A percentile compares a stretch with the other conserved stretches of the same genome.
Evolutionary conservation across 92 coral and sea anemone species (phyloP).

Genomic region (Epizoanthus scotinus): DNA sequence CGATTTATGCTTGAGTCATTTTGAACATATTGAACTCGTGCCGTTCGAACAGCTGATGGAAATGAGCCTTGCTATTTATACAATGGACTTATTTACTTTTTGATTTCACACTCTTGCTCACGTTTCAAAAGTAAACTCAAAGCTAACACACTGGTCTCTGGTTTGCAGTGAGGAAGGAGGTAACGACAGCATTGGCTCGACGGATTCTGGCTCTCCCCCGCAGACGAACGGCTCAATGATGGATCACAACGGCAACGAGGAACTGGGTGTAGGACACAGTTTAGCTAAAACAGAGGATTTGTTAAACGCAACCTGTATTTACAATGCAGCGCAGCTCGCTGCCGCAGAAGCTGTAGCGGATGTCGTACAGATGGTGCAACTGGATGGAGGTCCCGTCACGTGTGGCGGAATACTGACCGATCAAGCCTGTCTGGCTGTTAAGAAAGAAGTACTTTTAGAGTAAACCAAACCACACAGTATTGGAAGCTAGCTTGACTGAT

Average conservation of each 20-base stretch:
- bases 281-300: constrained; percentile 34
- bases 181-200: constrained; percentile 5
- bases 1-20: constrained; percentile 6
- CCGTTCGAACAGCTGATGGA: constrained; percentile 50
- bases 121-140: constrained; percentile 54
- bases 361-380: constrained; percentile 35
- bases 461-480: neutral
- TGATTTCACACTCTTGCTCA: constrained; percentile 45
- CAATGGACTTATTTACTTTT: constrained; percentile 51
- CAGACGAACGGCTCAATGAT: constrained; percentile 10
- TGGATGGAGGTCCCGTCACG: constrained; percentile 16
- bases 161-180: constrained; percentile 31
- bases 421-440: constrained; percentile 41
- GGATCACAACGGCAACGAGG: constrained; percentile 32
- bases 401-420: constrained; percentile 42
- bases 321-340: constrained; percentile 35
- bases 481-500: constrained; percentile 5
- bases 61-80: constrained; percentile 46
- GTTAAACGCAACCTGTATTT: constrained; percentile 30
- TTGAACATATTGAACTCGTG: constrained; percentile 1
- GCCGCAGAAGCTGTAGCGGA: constrained; percentile 33
- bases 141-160: neutral
- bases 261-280: constrained; percentile 10
- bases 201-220: constrained; percentile 20
- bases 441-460: constrained; percentile 51